Evolutionary conservation across 2,113 vertebrate genomes (phyloP).

Genomic region (Tetraodon nigroviridis): DNA sequence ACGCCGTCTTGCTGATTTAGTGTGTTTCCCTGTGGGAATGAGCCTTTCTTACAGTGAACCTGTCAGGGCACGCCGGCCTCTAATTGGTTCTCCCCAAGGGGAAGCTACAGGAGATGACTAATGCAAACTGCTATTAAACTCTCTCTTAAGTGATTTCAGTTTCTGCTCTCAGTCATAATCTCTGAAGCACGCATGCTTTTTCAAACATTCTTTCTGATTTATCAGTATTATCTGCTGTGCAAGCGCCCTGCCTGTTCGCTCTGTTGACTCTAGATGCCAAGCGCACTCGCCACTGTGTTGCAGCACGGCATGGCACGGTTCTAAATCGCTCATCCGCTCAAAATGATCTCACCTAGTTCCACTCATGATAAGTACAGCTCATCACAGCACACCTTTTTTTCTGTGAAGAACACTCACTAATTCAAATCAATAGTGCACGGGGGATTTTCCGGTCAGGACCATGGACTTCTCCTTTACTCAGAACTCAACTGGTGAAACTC

Average conservation of each 20-base stretch:
- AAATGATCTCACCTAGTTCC: constrained; percentile 49
- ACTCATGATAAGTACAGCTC: constrained; percentile 47
- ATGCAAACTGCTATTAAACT: constrained; percentile 5
- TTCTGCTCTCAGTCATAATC: too few species aligned
- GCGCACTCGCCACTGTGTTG: constrained; percentile 24
- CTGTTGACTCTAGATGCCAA: too few species aligned
- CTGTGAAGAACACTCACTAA: background rate
- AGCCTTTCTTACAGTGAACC: constrained; percentile 26
- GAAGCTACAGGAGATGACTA: constrained; percentile 36
- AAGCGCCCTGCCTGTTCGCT: too few species aligned
- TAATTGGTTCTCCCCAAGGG: constrained; percentile 58
- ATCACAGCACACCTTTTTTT: constrained; percentile 28
- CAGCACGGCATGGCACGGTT: constrained; percentile 24
- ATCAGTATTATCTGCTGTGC: too few species aligned
- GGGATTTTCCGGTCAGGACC: too few species aligned
- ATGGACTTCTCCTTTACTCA: too few species aligned
- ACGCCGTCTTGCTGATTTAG: constrained; percentile 44
- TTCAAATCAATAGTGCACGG: too few species aligned
- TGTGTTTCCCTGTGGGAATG: constrained; percentile 23
- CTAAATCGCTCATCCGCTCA: constrained; percentile 53
- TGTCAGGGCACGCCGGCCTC: constrained; percentile 65
- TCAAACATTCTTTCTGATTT: too few species aligned
- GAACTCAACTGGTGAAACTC: too few species aligned
- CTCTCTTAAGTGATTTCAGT: constrained; percentile 2
- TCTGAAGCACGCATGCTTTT: too few species aligned